Evolutionary conservation across 2,797 vertebrate species (phyloP).

Genomic region (Sphenodon punctatus): DNA sequence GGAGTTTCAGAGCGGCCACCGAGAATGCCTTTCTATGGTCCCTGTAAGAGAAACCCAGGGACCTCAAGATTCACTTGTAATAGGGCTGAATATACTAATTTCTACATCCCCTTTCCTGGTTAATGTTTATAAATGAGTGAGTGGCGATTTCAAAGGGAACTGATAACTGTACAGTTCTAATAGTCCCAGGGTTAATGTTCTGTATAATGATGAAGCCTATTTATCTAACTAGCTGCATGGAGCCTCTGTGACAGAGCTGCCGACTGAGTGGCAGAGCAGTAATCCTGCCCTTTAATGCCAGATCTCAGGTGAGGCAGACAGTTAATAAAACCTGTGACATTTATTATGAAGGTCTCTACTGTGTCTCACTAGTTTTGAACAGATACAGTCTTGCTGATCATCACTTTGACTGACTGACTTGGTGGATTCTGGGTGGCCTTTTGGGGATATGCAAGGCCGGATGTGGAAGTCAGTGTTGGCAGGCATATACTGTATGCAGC

Average conservation of each 20-base stretch:
- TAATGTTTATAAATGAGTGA: fast-evolving
- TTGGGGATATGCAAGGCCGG: too few species aligned
- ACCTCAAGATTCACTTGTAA: too few species aligned
- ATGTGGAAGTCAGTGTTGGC: too few species aligned
- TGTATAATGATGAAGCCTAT: neutral
- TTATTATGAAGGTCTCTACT: fast-evolving
- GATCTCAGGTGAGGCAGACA: neutral
- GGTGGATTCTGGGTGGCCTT: too few species aligned
- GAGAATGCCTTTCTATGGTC: too few species aligned
- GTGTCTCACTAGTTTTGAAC: fast-evolving
- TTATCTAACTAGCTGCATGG: neutral
- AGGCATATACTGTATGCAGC: too few species aligned
- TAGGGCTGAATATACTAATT: fast-evolving
- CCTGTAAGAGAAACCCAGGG: too few species aligned
- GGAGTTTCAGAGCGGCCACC: too few species aligned
- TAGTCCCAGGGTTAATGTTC: neutral
- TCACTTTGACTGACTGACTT: too few species aligned
- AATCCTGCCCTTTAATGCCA: neutral
- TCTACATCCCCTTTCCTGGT: neutral
- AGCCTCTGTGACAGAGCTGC: neutral
- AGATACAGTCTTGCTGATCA: neutral
- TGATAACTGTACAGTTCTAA: fast-evolving
- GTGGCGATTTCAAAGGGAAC: fast-evolving
- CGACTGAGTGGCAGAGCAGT: neutral
- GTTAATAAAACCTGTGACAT: neutral